Evolutionary conservation across 2,888 invertebrate species (phyloP), one percentile per base, ranked within the genome.

Genomic region (Abrostola tripartita): DNA sequence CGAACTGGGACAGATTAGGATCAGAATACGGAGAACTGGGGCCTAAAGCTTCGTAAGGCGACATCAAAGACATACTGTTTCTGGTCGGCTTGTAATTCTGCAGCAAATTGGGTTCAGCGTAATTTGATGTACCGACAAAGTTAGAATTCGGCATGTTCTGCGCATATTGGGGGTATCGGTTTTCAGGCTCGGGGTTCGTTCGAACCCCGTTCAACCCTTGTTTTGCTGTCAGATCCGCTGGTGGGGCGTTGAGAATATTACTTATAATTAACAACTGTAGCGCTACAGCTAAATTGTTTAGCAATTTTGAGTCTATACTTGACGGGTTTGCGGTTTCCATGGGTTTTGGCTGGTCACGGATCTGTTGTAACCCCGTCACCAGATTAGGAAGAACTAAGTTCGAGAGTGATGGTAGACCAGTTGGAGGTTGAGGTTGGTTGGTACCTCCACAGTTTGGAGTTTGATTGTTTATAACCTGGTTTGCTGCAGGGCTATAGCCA

Each of bases 271-370:
- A 61, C 7, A 93, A 62, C 42, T 93, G 93, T 52, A 93, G 75
- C 0, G 93, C 92, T 42, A 93, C 88, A 4, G 93, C 93, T 68
- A 93, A 75, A 68, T 93, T 93, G 50, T 93, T 93, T 0, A 93
- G 64, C 0, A 92, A 82, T 36, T 85, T 87, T 0, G 87, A 70
- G 56, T 93, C 92, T 35, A 89, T 65, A 9, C 60, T 53, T 8
- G 71, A 59, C 0, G 73, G 36, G 9, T 11, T 44, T 24, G 35
- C 8, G 8, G 5, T 24, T 10, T 10, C 6, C 44, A 60, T 55
- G 0, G 55, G 2, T 11, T 47, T 56, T 7, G 52, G 6, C 11
- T 24, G n/a, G 6, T 37, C 5, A n/a, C 56, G 61, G 5, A 36
- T 0, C n/a, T 52, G 42, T 12, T 42, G 60, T 14, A 54, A 12